phyloP scores from a whole-genome alignment of 2,113 vertebrate species.

The Prietella phreatophila region DNA sequence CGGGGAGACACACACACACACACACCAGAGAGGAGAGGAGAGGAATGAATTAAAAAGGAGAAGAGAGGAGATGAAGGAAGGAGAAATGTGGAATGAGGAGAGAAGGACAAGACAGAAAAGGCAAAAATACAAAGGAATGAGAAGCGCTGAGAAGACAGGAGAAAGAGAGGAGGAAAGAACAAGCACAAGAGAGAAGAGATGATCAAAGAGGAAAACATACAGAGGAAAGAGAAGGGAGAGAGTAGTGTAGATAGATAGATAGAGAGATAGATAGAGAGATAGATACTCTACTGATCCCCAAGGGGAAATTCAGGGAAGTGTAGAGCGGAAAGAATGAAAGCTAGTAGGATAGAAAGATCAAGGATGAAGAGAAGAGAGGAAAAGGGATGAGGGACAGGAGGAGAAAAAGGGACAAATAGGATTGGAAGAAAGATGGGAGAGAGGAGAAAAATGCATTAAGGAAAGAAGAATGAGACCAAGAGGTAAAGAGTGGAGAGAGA shows the following conservation, averaged over 20 bases:
- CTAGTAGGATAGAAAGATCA: conserved; percentile 9
- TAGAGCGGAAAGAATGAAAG: no score
- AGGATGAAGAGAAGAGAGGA: conserved; percentile 6
- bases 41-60: neutral
- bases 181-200: no score
- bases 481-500: neutral
- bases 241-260: no score
- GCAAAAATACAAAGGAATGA: neutral
- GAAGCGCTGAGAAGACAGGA: neutral
- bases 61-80: neutral
- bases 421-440: no score
- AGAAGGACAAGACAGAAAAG: neutral
- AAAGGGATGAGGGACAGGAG: neutral
- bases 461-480: no score
- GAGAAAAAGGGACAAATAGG: no score
- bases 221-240: neutral
- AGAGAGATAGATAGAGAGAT: no score
- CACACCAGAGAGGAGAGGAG: neutral
- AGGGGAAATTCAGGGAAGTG: no score
- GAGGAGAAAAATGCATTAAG: no score
- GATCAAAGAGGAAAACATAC: no score
- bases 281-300: no score
- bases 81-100: neutral
- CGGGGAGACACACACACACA: neutral
- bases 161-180: neutral